Evolutionary conservation across 2,888 invertebrate genomes (phyloP).

Genomic region (Adineta ricciae): DNA sequence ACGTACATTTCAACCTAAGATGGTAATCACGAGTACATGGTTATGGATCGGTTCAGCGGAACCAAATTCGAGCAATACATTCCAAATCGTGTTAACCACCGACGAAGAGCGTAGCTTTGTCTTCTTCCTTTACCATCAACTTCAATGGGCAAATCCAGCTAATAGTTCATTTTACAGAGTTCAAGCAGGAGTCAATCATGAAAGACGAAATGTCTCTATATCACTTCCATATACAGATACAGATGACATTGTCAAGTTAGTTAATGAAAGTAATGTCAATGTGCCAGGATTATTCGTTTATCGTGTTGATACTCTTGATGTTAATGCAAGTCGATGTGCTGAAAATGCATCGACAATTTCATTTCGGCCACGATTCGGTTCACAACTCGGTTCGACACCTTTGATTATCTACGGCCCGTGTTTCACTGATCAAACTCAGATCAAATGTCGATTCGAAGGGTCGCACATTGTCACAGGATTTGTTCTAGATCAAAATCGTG

Average conservation of each 20-base stretch:
- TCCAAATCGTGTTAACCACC: constrained; percentile 36
- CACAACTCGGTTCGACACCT: constrained; percentile 12
- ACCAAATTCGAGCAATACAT: constrained; percentile 34
- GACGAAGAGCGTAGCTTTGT: constrained; percentile 31
- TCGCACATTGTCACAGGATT: neutral
- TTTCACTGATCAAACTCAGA: neutral
- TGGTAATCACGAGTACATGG: constrained; percentile 26
- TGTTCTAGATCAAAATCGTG: neutral
- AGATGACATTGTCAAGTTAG: neutral
- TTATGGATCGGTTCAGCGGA: neutral
- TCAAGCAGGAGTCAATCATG: constrained; percentile 23
- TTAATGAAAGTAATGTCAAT: constrained; percentile 4
- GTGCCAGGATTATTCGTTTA: constrained; percentile 19
- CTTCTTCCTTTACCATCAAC: constrained; percentile 17
- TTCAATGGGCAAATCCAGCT: constrained; percentile 2
- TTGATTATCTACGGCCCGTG: constrained; percentile 21
- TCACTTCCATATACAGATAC: neutral
- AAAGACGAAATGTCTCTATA: neutral
- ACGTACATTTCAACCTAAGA: constrained; percentile 4
- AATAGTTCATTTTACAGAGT: neutral
- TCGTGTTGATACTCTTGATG: neutral
- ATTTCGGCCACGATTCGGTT: neutral
- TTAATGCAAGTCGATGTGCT: constrained; percentile 10
- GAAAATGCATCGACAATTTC: neutral
- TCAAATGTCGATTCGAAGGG: neutral